A percentile compares a stretch with the other conserved stretches of the same genome.
phyloP scores from a whole-genome alignment of 2,888 invertebrate species.

The Drosophila nr. fundita region DNA sequence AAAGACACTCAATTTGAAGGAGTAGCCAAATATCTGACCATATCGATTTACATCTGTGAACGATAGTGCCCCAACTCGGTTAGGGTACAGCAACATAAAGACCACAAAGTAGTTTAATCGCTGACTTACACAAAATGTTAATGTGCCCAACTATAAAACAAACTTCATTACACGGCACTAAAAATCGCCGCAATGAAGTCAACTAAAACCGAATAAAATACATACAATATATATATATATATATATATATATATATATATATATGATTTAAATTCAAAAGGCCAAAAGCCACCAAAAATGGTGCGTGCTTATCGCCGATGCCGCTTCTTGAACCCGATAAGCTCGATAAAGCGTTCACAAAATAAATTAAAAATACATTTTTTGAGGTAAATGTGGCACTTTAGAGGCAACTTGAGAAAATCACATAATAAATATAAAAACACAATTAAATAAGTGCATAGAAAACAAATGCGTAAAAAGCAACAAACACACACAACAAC shows the following conservation, averaged over 20 bases:
- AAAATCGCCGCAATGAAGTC: conserved; percentile 59
- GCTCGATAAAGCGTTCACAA: conserved; percentile 74
- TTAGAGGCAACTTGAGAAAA: conserved; percentile 70
- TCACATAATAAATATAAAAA: conserved; percentile 79
- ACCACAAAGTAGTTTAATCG: conserved; percentile 41
- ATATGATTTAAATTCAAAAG: conserved; percentile 72
- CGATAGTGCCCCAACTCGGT: neutral
- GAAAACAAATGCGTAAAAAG: conserved; percentile 61
- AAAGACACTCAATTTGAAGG: neutral
- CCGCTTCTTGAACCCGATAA: conserved; percentile 56
- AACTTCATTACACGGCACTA: conserved; percentile 75
- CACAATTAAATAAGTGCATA: conserved; percentile 79
- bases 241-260: neutral
- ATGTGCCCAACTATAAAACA: conserved; percentile 62
- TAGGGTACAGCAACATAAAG: neutral
- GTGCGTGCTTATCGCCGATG: conserved; percentile 76
- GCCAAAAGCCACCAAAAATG: conserved; percentile 61
- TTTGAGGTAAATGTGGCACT: conserved; percentile 78
- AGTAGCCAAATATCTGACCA: neutral
- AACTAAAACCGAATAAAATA: conserved; percentile 52
- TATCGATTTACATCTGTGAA: neutral
- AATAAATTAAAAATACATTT: conserved; percentile 83
- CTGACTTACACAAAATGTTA: conserved; percentile 48
- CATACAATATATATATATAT: conserved; percentile 1
- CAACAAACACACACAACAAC: neutral